These are phyloP conservation scores for Takifugu rubripes DNA, from an alignment of 2,797 vertebrate genomes.

Conservation along the genomic window DNA sequence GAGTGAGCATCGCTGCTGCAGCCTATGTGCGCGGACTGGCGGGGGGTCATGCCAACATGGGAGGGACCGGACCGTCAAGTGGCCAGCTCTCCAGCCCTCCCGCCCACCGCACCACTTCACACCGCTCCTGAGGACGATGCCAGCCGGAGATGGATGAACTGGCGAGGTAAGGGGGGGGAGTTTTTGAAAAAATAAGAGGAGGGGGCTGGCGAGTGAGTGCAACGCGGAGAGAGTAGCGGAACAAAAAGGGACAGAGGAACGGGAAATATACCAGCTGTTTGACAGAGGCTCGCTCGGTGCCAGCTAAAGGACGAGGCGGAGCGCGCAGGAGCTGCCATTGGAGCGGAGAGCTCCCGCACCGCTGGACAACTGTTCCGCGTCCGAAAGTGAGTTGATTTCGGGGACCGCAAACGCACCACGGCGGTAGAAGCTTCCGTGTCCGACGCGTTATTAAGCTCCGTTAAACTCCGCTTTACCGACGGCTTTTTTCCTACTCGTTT, in stretches of 20 bases:
- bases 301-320: conserved; percentile 34
- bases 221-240: conserved; percentile 39
- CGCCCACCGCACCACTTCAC: conserved; percentile 69
- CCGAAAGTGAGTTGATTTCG: conserved; percentile 41
- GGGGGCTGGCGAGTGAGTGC: conserved; percentile 17
- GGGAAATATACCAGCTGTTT: conserved; percentile 48
- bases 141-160: conserved; percentile 48
- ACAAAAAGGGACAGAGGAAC: conserved; percentile 26
- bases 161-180: conserved; percentile 29
- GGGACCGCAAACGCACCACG: too few species aligned
- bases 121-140: conserved; percentile 62
- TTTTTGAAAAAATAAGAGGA: conserved; percentile 49
- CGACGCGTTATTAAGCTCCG: not conserved
- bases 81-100: conserved; percentile 64
- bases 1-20: too few species aligned
- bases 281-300: conserved; percentile 52
- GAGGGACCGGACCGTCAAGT: conserved; percentile 65
- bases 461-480: not conserved
- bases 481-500: conserved; percentile 5
- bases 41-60: conserved; percentile 72
- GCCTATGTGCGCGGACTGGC: conserved; percentile 20
- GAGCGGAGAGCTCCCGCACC: conserved; percentile 12
- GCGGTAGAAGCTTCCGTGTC: conserved; percentile 12
- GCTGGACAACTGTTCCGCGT: conserved; percentile 30
- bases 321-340: conserved; percentile 26